phyloP scores from a whole-genome alignment of 53 echinoderm and acorn worm species.

The Hippasteria phrygiana region DNA sequence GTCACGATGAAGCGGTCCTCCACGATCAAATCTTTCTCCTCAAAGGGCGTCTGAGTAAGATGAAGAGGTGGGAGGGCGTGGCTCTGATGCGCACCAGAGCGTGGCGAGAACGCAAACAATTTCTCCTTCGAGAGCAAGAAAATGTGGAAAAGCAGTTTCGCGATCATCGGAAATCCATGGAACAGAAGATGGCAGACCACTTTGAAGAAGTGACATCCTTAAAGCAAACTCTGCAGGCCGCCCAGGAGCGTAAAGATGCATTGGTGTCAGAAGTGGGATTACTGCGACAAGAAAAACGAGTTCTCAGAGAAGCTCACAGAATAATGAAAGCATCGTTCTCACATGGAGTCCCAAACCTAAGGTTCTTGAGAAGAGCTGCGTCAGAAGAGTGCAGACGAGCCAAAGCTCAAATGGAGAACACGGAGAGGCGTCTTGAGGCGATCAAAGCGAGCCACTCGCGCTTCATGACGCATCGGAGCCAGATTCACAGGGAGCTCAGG shows the following conservation, averaged over 20 bases:
- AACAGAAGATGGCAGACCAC: neutral
- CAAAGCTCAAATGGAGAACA: neutral
- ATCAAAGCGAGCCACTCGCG: slow-evolving; percentile 15
- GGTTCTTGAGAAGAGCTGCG: neutral
- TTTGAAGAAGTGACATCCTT: neutral
- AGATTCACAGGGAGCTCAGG: neutral
- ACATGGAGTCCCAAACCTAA: neutral
- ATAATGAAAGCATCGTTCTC: neutral
- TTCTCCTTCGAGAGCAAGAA: neutral
- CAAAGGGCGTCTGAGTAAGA: neutral
- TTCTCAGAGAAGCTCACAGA: neutral
- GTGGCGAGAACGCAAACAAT: neutral
- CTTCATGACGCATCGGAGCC: neutral
- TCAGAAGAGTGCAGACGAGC: neutral
- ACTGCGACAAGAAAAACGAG: neutral
- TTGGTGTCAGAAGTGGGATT: slow-evolving; percentile 1
- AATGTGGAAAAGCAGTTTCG: neutral
- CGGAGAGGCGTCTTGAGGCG: neutral
- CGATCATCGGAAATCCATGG: neutral
- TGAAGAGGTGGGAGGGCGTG: neutral
- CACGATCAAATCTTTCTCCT: neutral
- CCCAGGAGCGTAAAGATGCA: neutral
- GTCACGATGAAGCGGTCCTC: neutral
- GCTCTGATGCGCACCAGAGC: neutral
- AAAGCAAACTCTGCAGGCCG: neutral